Base-by-base conservation (phyloP, 2,888 invertebrate species). In the Oasisia sp. region DNA sequence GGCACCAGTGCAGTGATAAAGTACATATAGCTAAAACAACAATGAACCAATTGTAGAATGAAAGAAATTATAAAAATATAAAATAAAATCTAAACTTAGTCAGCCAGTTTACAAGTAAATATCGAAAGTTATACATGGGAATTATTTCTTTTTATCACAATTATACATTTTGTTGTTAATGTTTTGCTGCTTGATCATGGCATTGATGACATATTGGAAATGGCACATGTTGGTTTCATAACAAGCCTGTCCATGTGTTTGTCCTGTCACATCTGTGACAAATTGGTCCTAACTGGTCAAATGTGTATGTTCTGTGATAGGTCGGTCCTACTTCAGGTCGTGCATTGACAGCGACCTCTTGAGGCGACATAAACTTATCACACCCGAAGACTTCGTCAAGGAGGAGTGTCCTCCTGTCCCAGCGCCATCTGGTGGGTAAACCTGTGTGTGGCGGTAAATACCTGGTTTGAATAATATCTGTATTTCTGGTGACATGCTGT, bases 291-390 rank as follows among this genome's bases (percentile, higher is more conserved):
- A 74, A 74, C 74, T n/a, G 7, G 74, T 27, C 4, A 19, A 4
- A 19, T 74, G n/a, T n/a, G n/a, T 74, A 7, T 74, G 74, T 74
- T 74, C 74, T 27, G 27, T 74, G n/a, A 74, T 27, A 74, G 74
- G 94, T 89, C 94, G 94, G 11, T 94, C 96, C n/a, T 94, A 95
- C 92, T 95, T 95, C 94, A 94, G 95, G 44, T 95, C 95, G 9
- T 96, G 95, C 93, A 94, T 96, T 91, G 96, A 96, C 93, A 95
- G 94, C 8, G 94, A 94, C 38, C 93, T 96, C 90, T 93, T 96
- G 91, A 94, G 94, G 93, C 94, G 95, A 44, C 95, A 96, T 92
- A 94, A 95, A 92, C 94, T 96, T 74, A 93, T 96, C 50, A 95
- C 95, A 44, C 96, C 96, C 19, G 95, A 95, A 89, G 96, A 96